Evolutionary conservation across 2,888 invertebrate species (phyloP).

Genomic region (Brachyptera risi): DNA sequence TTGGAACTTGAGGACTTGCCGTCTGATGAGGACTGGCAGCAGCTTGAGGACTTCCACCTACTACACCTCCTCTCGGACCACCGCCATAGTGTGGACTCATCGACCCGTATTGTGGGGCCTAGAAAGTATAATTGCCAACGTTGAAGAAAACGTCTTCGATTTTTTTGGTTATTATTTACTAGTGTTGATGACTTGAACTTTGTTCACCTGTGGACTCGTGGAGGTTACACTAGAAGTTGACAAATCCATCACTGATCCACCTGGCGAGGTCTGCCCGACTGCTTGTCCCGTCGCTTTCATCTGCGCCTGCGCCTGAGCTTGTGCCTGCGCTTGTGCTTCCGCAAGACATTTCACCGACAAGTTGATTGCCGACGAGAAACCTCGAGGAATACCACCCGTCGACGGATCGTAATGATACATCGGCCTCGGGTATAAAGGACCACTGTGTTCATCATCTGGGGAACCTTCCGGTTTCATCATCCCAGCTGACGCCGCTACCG

Average conservation of each 20-base stretch:
- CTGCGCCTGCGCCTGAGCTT: slow-evolving; percentile 42
- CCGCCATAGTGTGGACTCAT: slow-evolving; percentile 64
- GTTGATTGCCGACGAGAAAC: slow-evolving; percentile 67
- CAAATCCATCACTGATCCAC: slow-evolving; percentile 78
- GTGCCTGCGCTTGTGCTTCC: slow-evolving; percentile 52
- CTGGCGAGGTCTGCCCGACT: slow-evolving; percentile 67
- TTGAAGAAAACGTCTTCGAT: too few relatives aligned
- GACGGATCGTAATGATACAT: slow-evolving; percentile 79
- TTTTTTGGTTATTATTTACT: too few relatives aligned
- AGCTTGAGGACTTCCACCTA: slow-evolving; percentile 76
- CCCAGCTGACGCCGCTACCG: slow-evolving; percentile 51
- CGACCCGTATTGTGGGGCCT: slow-evolving; percentile 68
- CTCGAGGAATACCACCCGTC: slow-evolving; percentile 66
- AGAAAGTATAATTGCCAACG: too few relatives aligned
- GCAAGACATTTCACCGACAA: slow-evolving; percentile 80
- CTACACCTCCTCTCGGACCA: slow-evolving; percentile 52
- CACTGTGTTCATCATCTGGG: slow-evolving; percentile 59
- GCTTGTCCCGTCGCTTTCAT: slow-evolving; percentile 60
- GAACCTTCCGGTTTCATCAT: slow-evolving; percentile 65
- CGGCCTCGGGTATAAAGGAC: slow-evolving; percentile 73
- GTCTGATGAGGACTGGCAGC: slow-evolving; percentile 80
- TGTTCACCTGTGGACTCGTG: slow-evolving; percentile 73
- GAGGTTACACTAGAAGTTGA: slow-evolving; percentile 81
- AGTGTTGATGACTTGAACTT: too few relatives aligned
- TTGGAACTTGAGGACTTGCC: slow-evolving; percentile 85